A percentile compares a stretch with the other conserved stretches of the same genome.
These are phyloP conservation scores for Hydra vulgaris DNA, from an alignment of 30 jellyfish, hydroid and myxozoan genomes.

Conservation along the genomic window DNA sequence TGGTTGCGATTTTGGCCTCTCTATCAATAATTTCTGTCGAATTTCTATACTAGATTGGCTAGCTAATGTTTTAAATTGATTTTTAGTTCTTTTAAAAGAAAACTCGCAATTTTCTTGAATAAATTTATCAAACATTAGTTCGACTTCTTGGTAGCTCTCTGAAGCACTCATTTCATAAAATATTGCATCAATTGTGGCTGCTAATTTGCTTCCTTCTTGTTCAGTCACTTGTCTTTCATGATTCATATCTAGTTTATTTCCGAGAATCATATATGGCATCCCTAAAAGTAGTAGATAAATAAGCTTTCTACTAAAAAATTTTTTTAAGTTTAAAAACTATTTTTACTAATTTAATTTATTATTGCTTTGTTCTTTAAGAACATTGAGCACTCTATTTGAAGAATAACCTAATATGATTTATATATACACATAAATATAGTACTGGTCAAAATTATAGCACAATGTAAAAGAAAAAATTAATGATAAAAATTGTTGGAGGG, in stretches of 20 bases:
- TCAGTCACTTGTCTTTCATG: slow-evolving; percentile 11
- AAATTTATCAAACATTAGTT: slow-evolving; percentile 5
- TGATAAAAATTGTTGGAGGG: too few species aligned
- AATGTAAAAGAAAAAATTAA: too few species aligned
- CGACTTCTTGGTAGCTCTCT: slow-evolving; percentile 14
- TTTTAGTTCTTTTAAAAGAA: neutral
- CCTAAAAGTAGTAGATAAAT: neutral
- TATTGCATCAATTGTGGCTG: slow-evolving; percentile 13
- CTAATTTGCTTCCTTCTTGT: slow-evolving; percentile 18
- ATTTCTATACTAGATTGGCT: slow-evolving; percentile 28
- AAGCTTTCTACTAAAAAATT: too few species aligned
- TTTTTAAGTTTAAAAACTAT: too few species aligned
- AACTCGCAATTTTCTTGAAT: slow-evolving; percentile 14
- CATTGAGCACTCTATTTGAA: too few species aligned
- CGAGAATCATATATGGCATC: slow-evolving; percentile 17
- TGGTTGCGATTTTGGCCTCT: slow-evolving; percentile 3
- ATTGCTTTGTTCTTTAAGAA: too few species aligned
- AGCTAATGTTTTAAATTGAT: slow-evolving; percentile 2
- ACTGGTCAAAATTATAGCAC: too few species aligned
- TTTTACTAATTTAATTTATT: too few species aligned
- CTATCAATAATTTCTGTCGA: slow-evolving; percentile 1
- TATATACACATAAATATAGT: too few species aligned
- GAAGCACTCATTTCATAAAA: slow-evolving; percentile 26
- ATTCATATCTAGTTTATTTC: slow-evolving; percentile 16
- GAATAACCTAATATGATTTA: too few species aligned